Percentiles rank a stretch among this genome's conserved stretches.
Conservation (phyloP, 2,888 invertebrate species). For the Chrysolina oricalcia region DNA sequence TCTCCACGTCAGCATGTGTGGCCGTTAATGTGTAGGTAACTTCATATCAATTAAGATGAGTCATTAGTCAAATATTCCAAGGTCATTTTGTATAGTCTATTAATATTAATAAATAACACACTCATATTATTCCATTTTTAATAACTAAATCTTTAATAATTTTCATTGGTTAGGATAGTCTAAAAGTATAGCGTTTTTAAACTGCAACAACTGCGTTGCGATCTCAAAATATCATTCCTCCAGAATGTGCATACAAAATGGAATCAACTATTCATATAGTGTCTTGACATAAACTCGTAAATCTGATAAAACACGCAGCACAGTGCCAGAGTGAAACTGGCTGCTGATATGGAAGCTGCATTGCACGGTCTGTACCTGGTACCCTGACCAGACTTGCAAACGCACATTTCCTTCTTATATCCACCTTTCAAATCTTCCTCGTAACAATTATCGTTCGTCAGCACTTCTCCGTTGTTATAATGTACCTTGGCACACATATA, state of each 20-base stretch:
- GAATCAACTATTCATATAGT: neutral
- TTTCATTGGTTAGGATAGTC: too few species aligned
- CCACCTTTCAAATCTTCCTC: conserved; percentile 70
- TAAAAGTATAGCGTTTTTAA: too few species aligned
- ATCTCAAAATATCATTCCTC: neutral
- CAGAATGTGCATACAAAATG: too few species aligned
- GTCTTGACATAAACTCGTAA: neutral
- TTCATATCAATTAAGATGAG: too few species aligned
- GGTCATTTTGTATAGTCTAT: too few species aligned
- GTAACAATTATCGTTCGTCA: conserved; percentile 77
- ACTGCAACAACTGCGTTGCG: neutral
- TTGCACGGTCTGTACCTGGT: conserved; percentile 72
- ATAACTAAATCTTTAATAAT: too few species aligned
- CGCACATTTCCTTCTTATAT: conserved; percentile 73
- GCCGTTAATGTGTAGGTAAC: too few species aligned
- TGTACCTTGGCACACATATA: conserved; percentile 81
- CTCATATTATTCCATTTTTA: too few species aligned
- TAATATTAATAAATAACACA: too few species aligned
- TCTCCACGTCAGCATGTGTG: too few species aligned
- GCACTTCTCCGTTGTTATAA: conserved; percentile 69
- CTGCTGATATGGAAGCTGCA: conserved; percentile 43
- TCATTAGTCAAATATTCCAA: too few species aligned
- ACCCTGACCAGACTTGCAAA: conserved; percentile 71
- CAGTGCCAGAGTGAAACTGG: neutral
- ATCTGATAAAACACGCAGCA: neutral